Percentiles rank a stretch among this genome's conserved stretches.
Conservation (phyloP, 2,113 vertebrate genomes). For the Lagopus leucura region DNA sequence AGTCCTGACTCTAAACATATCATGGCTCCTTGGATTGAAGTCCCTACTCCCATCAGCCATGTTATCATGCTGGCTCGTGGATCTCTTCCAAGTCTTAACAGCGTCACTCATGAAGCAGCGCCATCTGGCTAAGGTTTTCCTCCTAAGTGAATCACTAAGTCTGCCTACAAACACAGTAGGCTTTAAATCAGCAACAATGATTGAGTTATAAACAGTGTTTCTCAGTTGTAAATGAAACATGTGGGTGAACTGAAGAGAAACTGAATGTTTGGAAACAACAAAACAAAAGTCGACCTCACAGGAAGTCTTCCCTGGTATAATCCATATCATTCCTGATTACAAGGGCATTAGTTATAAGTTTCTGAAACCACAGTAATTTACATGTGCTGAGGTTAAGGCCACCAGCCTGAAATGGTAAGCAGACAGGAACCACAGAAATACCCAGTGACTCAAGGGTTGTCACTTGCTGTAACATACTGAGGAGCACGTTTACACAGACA, state of each 20-base stretch:
- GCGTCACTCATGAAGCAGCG: fast-evolving
- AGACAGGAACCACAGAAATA: not conserved
- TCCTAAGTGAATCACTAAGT: not conserved
- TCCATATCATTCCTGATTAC: not conserved
- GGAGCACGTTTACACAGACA: not conserved
- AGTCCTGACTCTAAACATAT: not conserved
- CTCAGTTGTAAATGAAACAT: not conserved
- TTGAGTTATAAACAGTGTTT: not conserved
- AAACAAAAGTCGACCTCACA: not conserved
- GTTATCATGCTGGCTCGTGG: not conserved
- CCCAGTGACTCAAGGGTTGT: not conserved
- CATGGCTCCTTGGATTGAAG: not conserved
- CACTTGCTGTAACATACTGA: not conserved
- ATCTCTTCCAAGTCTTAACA: not conserved
- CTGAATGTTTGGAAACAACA: not conserved
- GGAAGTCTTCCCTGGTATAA: not conserved
- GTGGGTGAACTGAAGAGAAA: not conserved
- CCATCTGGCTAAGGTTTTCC: not conserved
- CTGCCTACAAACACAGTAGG: not conserved
- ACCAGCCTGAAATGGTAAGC: not conserved
- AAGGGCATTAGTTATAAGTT: not conserved
- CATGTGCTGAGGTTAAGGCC: not conserved
- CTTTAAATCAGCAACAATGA: not conserved
- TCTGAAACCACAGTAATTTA: not conserved
- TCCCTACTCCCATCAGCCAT: not conserved